These are phyloP conservation scores for Tachypleus tridentatus DNA, from an alignment of 1,140 invertebrate species.

Conservation along the genomic window DNA sequence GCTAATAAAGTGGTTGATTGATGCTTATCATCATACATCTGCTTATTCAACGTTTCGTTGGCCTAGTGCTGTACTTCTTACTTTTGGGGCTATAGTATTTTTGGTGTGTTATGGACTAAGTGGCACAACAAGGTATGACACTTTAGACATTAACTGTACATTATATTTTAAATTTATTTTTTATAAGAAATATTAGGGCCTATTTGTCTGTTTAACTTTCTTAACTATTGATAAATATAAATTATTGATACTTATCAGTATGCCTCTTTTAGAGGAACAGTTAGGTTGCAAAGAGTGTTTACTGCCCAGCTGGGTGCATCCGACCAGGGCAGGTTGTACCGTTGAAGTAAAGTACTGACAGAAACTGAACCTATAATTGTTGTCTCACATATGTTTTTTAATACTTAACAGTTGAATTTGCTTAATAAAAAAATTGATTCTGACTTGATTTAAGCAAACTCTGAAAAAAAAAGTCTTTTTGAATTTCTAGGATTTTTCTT, in stretches of 20 bases:
- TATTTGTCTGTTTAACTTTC: slow-evolving; percentile 22
- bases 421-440: too few species aligned
- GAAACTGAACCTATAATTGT: too few species aligned
- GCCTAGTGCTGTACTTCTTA: slow-evolving; percentile 43
- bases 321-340: too few species aligned
- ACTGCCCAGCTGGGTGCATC: too few species aligned
- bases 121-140: slow-evolving; percentile 20
- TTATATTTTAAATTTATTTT: slow-evolving; percentile 20
- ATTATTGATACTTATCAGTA: slow-evolving; percentile 29
- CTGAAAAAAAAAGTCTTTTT: too few species aligned
- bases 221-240: slow-evolving; percentile 25
- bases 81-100: slow-evolving; percentile 37
- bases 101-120: slow-evolving; percentile 34
- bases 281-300: too few species aligned
- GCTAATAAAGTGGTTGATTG: slow-evolving; percentile 34
- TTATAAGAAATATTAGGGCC: slow-evolving; percentile 26
- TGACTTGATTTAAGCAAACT: too few species aligned
- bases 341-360: too few species aligned
- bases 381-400: too few species aligned
- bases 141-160: slow-evolving; percentile 24
- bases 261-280: slow-evolving; percentile 2
- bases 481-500: too few species aligned
- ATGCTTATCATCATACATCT: slow-evolving; percentile 45
- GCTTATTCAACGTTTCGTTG: slow-evolving; percentile 51
- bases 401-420: too few species aligned